Percentiles rank a stretch among this genome's conserved stretches.
Conservation (phyloP, 2,113 vertebrate genomes). For the Ptychochromis oligacanthus region DNA sequence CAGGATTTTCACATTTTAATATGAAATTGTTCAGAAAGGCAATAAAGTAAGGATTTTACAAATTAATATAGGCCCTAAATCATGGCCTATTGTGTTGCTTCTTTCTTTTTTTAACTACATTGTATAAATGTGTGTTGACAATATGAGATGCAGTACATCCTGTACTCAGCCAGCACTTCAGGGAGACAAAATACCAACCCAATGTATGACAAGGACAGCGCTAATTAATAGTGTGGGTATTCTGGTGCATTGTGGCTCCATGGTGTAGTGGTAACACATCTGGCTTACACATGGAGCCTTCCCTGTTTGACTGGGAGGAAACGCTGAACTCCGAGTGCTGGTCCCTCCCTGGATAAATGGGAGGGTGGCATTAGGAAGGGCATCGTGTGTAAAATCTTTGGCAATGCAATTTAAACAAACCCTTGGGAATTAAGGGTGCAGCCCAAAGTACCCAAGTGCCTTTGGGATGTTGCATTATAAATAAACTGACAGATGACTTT, state of each 20-base stretch:
- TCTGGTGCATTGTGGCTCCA: neutral
- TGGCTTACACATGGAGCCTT: neutral
- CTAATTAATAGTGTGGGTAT: neutral
- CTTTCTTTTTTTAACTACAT: neutral
- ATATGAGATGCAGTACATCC: neutral
- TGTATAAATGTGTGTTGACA: neutral
- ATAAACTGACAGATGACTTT: neutral
- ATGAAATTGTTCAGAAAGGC: neutral
- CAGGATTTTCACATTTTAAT: neutral
- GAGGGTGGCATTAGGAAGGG: neutral
- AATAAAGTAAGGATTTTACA: neutral
- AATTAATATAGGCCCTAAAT: neutral
- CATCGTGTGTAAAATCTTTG: neutral
- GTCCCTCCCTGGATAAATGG: neutral
- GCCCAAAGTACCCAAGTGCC: neutral
- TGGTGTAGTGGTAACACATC: neutral
- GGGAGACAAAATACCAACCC: neutral
- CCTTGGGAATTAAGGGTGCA: neutral
- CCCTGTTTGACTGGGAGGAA: neutral
- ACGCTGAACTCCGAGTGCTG: neutral
- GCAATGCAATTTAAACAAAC: neutral
- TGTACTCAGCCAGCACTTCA: neutral
- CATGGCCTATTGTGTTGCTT: neutral
- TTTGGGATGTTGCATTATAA: neutral
- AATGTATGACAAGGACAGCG: neutral